Percentiles rank a stretch among this genome's conserved stretches.
Evolutionary conservation across 2,888 invertebrate genomes (phyloP).

Genomic region (Eustalomyia histrio): DNA sequence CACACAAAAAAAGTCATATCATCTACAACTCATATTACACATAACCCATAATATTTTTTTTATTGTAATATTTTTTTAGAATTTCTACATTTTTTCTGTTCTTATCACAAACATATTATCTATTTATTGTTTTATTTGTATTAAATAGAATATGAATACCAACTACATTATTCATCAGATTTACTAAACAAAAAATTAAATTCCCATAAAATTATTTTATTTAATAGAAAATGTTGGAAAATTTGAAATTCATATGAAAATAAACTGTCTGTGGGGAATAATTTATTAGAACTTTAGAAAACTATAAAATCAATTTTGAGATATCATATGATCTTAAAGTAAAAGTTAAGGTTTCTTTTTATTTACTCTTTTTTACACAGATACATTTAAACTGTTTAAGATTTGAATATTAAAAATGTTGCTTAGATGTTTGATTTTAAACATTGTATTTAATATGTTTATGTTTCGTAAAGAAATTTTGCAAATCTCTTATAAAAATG

Average conservation of each 20-base stretch:
- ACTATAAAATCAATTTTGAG: conserved; percentile 5
- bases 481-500: conserved; percentile 19
- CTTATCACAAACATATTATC: conserved; percentile 46
- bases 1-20: neutral
- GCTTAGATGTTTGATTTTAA: neutral
- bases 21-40: conserved; percentile 28
- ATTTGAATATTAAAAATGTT: neutral
- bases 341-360: conserved; percentile 16
- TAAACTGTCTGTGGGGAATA: conserved; percentile 21
- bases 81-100: neutral
- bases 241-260: conserved; percentile 28
- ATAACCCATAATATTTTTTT: conserved; percentile 9
- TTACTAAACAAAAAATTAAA: conserved; percentile 28
- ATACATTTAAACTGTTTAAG: conserved; percentile 5
- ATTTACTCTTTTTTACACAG: neutral
- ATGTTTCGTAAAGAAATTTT: neutral
- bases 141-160: conserved; percentile 32
- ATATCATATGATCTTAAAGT: conserved; percentile 23
- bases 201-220: conserved; percentile 30
- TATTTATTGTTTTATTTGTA: conserved; percentile 32
- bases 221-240: conserved; percentile 3
- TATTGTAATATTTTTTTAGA: neutral
- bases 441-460: neutral
- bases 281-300: conserved; percentile 20
- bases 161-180: conserved; percentile 28